phyloP scores from a whole-genome alignment of 2,888 invertebrate genomes.

The Mylabris sibirica region DNA sequence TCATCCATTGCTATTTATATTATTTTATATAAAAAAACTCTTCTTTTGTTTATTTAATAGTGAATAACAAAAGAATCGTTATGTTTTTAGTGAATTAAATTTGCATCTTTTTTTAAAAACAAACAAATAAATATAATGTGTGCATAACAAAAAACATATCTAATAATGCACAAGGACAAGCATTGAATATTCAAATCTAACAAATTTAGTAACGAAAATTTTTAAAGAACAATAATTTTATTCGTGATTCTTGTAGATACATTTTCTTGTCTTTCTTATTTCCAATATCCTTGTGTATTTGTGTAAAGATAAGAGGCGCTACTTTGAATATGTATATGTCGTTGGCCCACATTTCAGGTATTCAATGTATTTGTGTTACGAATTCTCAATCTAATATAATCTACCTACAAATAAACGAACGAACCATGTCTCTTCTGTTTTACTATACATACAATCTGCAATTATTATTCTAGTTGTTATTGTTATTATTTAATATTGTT shows the following conservation, averaged over 20 bases:
- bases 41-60: no score
- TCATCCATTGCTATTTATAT: no score
- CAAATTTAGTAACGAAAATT: background rate
- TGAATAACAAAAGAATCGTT: no score
- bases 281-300: background rate
- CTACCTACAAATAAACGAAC: background rate
- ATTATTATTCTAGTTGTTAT: background rate
- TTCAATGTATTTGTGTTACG: conserved; percentile 1
- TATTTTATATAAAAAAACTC: no score
- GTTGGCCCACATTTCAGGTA: conserved; percentile 6
- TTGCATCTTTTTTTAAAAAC: no score
- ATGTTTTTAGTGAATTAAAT: no score
- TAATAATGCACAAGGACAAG: no score
- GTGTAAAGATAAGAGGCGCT: background rate
- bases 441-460: background rate
- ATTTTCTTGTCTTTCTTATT: no score
- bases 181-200: no score
- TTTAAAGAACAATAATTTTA: background rate
- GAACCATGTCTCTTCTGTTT: background rate
- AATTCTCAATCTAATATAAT: background rate
- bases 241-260: background rate
- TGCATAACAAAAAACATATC: no score
- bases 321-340: background rate
- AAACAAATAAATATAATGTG: no score
- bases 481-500: conserved; percentile 1